phyloP scores from a whole-genome alignment of 1,140 invertebrate genomes.

The Cyclargus thomasi region DNA sequence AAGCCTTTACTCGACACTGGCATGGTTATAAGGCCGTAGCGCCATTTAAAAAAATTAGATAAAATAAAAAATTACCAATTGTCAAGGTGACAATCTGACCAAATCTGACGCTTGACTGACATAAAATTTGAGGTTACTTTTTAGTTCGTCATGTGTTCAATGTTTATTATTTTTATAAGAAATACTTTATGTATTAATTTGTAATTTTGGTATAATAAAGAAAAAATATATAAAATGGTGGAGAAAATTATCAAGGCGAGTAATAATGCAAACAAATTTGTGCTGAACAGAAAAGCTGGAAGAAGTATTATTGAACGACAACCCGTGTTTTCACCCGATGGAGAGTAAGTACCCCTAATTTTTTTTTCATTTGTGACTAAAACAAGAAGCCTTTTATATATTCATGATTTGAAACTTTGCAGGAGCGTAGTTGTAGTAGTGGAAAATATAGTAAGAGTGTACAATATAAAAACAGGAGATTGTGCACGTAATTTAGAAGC shows the following conservation, averaged over 20 bases:
- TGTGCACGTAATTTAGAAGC: constrained; percentile 56
- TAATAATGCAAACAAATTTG: constrained; percentile 42
- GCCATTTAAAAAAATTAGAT: no score
- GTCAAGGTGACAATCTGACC: background rate
- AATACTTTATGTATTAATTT: background rate
- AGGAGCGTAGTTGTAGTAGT: constrained; percentile 50
- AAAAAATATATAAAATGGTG: constrained; percentile 43
- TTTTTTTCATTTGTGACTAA: background rate
- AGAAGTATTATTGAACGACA: constrained; percentile 67
- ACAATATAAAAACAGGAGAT: constrained; percentile 62
- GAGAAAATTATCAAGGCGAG: constrained; percentile 36
- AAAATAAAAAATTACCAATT: background rate
- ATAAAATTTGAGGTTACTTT: constrained; percentile 13
- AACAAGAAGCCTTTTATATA: background rate
- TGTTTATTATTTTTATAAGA: constrained; percentile 15
- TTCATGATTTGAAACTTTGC: constrained; percentile 40
- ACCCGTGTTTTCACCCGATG: constrained; percentile 67
- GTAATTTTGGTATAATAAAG: constrained; percentile 18
- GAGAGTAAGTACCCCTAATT: constrained; percentile 50
- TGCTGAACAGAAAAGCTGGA: constrained; percentile 60
- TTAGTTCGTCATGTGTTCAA: constrained; percentile 12
- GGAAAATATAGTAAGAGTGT: constrained; percentile 60
- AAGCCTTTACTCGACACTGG: no score
- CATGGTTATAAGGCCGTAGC: no score
- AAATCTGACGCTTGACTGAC: background rate